These are phyloP conservation scores for Cryptotermes secundus DNA, from an alignment of 1,140 invertebrate species.

Conservation along the genomic window DNA sequence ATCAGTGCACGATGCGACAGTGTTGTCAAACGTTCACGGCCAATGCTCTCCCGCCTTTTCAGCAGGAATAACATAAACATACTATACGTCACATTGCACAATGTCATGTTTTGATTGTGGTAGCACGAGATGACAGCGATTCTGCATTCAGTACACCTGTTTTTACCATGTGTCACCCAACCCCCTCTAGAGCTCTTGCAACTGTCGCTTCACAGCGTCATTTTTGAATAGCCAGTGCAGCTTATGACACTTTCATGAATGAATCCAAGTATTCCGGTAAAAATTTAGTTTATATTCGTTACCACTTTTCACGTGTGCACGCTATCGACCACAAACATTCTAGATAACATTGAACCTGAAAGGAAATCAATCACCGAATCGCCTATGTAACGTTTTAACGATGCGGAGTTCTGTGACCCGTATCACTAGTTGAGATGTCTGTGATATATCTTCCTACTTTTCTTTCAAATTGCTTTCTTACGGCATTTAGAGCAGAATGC, in stretches of 20 bases:
- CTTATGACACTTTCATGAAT: background rate
- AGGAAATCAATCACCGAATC: too few relatives aligned
- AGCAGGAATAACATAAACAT: constrained; percentile 2
- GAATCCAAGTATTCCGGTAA: background rate
- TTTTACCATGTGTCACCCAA: background rate
- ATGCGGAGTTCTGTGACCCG: background rate
- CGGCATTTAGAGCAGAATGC: background rate
- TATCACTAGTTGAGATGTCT: background rate
- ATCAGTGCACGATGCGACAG: constrained; percentile 24
- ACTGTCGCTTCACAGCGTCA: background rate
- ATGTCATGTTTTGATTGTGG: background rate
- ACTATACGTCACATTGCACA: constrained; percentile 10
- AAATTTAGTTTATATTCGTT: background rate
- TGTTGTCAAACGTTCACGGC: constrained; percentile 27
- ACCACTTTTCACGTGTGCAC: background rate
- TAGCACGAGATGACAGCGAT: background rate
- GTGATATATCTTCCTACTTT: background rate
- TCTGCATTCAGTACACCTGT: background rate
- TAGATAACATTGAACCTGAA: background rate
- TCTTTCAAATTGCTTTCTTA: background rate
- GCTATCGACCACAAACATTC: background rate
- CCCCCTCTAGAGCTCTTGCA: background rate
- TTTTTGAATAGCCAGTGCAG: background rate
- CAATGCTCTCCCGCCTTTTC: constrained; percentile 19
- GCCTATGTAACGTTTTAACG: background rate